phyloP scores from a whole-genome alignment of 2,888 invertebrate species.

The Willowsia nigromaculata region DNA sequence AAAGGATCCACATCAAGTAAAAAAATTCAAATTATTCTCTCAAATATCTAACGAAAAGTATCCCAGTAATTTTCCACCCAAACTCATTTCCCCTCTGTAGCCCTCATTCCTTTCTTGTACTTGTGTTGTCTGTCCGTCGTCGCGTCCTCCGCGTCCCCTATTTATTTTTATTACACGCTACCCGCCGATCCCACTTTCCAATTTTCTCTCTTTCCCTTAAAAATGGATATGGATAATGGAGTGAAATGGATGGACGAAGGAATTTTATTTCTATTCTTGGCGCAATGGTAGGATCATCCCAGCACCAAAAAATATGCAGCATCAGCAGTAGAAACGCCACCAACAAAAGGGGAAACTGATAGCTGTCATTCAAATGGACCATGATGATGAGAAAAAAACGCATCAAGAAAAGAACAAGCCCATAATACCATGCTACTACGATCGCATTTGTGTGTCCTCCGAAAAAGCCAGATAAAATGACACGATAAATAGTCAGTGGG shows the following conservation, averaged over 20 bases:
- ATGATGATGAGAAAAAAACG: constrained; percentile 46
- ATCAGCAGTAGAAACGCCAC: neutral
- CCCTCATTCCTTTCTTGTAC: too few species aligned
- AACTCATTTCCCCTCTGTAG: too few species aligned
- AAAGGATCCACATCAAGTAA: too few species aligned
- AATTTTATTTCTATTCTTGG: neutral
- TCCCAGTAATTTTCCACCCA: too few species aligned
- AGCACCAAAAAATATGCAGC: neutral
- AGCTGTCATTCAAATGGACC: constrained; percentile 65
- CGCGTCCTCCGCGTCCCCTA: neutral
- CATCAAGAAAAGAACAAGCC: neutral
- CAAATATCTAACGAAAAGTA: too few species aligned
- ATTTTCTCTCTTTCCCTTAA: constrained; percentile 1
- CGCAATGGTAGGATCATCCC: too few species aligned
- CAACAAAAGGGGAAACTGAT: constrained; percentile 46
- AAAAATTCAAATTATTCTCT: too few species aligned
- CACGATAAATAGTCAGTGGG: constrained; percentile 22
- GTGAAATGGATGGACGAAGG: constrained; percentile 22
- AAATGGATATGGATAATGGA: neutral
- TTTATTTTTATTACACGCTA: neutral
- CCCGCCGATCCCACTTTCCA: neutral
- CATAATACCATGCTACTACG: neutral
- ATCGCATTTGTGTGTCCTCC: neutral
- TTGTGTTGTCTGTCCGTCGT: too few species aligned
- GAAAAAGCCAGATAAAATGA: constrained; percentile 6